These are phyloP conservation scores for Caradrina clavipalpis DNA, from an alignment of 2,888 invertebrate genomes.

Conservation along the genomic window DNA sequence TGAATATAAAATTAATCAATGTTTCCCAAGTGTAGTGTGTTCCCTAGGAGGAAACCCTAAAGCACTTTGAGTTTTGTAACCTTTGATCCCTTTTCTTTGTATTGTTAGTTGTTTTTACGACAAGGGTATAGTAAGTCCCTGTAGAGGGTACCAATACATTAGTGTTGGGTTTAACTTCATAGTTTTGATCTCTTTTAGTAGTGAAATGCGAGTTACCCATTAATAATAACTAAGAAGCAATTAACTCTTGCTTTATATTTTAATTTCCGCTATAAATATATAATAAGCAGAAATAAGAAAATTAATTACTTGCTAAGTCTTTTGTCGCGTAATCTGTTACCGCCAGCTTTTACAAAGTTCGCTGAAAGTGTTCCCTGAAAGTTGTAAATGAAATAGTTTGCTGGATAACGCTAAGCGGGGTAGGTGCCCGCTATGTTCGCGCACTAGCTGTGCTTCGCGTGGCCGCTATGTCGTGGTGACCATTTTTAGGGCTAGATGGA, in stretches of 20 bases:
- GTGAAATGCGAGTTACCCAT: background rate
- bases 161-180: background rate
- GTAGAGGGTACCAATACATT: background rate
- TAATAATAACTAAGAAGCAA: background rate
- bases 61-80: background rate
- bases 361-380: constrained; percentile 2
- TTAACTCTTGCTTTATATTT: no score
- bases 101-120: constrained; percentile 1
- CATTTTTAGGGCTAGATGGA: no score
- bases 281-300: constrained; percentile 1
- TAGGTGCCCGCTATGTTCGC: background rate
- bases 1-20: background rate
- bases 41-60: background rate
- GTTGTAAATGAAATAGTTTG: background rate
- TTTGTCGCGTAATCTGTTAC: constrained; percentile 16
- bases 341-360: constrained; percentile 23
- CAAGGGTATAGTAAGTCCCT: no score
- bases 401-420: background rate
- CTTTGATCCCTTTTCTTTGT: constrained; percentile 5
- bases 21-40: background rate
- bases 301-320: constrained; percentile 14
- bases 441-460: no score
- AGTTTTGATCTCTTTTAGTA: background rate
- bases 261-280: background rate
- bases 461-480: no score